Percentiles rank a stretch among this genome's conserved stretches.
Conservation (phyloP, 2,113 vertebrate species). For the Proteles cristata region DNA sequence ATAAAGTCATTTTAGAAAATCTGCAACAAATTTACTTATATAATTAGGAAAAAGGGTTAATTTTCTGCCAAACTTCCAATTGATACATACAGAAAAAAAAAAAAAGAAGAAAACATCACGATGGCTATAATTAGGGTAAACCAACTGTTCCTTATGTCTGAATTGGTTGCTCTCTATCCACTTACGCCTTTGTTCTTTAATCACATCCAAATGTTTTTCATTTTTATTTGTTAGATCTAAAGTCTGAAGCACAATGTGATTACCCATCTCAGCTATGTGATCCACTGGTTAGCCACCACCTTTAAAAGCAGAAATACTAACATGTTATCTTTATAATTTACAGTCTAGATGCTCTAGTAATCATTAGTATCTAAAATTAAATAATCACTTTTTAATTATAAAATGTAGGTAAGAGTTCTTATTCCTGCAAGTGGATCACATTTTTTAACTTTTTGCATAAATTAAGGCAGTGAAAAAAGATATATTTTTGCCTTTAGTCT, state of each 20-base stretch:
- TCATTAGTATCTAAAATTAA: not conserved
- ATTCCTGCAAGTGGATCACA: not conserved
- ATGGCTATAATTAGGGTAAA: constrained; percentile 76
- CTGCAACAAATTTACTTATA: constrained; percentile 34
- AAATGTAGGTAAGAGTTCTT: constrained; percentile 1
- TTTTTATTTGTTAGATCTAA: constrained; percentile 68
- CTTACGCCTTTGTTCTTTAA: constrained; percentile 80
- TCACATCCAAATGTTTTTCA: constrained; percentile 71
- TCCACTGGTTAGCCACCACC: not conserved
- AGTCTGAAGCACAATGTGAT: constrained; percentile 54
- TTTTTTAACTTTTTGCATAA: not conserved
- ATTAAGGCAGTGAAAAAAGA: not conserved
- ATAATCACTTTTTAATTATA: not conserved
- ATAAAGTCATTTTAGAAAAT: constrained; percentile 29
- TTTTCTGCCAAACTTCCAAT: constrained; percentile 49
- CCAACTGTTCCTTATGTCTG: constrained; percentile 79
- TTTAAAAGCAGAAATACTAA: constrained; percentile 20
- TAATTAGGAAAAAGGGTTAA: constrained; percentile 61
- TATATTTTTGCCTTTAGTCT: not conserved
- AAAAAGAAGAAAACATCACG: constrained; percentile 68
- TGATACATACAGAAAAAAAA: constrained; percentile 44
- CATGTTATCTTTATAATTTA: not conserved
- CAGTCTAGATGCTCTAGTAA: not conserved
- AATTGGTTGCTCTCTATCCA: constrained; percentile 67
- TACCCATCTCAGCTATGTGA: not conserved